Evolutionary conservation across 2,888 invertebrate genomes (phyloP).

Genomic region (Seira ritae): DNA sequence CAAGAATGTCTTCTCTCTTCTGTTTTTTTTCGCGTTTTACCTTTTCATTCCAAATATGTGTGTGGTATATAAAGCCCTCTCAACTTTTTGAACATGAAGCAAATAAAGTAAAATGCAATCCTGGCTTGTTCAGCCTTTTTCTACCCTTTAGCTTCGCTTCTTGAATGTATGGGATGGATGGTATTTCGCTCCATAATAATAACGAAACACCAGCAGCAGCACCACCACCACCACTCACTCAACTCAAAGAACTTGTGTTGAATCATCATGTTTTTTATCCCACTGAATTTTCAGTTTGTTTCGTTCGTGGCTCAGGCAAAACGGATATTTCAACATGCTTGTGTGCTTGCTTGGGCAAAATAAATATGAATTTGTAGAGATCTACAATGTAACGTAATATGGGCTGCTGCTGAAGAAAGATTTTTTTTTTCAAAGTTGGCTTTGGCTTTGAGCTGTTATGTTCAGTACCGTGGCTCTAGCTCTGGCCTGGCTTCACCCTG

Average conservation of each 20-base stretch:
- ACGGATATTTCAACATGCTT: slow-evolving; percentile 11
- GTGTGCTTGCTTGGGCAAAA: too few species aligned
- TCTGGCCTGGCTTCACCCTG: background rate
- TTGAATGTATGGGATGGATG: background rate
- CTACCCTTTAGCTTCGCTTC: background rate
- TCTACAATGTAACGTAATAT: background rate
- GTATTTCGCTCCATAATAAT: slow-evolving; percentile 11
- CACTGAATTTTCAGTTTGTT: slow-evolving; percentile 3
- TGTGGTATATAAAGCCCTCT: background rate
- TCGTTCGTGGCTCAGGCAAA: background rate
- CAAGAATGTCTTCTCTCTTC: slow-evolving; percentile 6
- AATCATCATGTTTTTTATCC: slow-evolving; percentile 16
- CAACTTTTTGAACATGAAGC: too few species aligned
- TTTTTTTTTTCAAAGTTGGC: slow-evolving; percentile 16
- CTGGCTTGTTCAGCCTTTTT: background rate
- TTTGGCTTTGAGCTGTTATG: slow-evolving; percentile 8
- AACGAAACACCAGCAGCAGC: too few species aligned
- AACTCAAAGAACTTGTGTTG: slow-evolving; percentile 4
- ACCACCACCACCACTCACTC: background rate
- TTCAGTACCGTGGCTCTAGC: background rate
- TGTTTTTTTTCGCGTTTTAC: background rate
- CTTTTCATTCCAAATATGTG: slow-evolving; percentile 8
- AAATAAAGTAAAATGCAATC: too few species aligned
- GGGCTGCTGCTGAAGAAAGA: slow-evolving; percentile 14
- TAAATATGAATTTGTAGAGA: background rate